A percentile compares a stretch with the other conserved stretches of the same genome.
phyloP scores from a whole-genome alignment of 1,140 invertebrate genomes.

The Zophobas atratus region DNA sequence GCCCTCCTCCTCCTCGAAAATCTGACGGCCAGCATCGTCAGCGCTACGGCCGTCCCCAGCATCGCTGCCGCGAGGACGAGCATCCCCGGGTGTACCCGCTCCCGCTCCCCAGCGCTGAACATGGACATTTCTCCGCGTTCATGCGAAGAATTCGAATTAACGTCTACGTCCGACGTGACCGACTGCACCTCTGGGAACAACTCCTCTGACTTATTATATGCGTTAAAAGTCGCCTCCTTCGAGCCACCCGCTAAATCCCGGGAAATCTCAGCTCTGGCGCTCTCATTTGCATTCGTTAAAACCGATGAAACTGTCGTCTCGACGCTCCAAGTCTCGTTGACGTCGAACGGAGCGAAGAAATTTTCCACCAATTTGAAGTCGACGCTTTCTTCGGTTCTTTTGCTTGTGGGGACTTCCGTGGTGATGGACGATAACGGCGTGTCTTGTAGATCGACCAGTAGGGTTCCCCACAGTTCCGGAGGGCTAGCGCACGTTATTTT shows the following conservation, averaged over 20 bases:
- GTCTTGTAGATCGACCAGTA: constrained; percentile 68
- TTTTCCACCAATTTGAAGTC: constrained; percentile 8
- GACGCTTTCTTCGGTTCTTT: constrained; percentile 6
- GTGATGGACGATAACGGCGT: not conserved
- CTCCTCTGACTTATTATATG: constrained; percentile 31
- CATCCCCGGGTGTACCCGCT: constrained; percentile 70
- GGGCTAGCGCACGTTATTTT: constrained; percentile 68
- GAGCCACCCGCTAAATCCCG: constrained; percentile 36
- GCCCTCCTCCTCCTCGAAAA: constrained; percentile 51
- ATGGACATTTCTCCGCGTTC: constrained; percentile 59
- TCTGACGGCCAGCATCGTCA: constrained; percentile 66
- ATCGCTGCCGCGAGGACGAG: constrained; percentile 66
- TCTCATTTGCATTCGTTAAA: constrained; percentile 1
- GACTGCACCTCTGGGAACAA: constrained; percentile 9
- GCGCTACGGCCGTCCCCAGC: constrained; percentile 50
- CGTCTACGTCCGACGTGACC: constrained; percentile 4
- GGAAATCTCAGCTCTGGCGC: constrained; percentile 46
- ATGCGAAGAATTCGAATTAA: constrained; percentile 42
- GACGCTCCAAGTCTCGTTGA: not conserved
- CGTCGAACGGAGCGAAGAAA: not conserved
- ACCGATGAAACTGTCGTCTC: constrained; percentile 6
- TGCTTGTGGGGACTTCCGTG: not conserved
- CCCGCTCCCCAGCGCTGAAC: constrained; percentile 63
- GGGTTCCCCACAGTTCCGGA: constrained; percentile 64
- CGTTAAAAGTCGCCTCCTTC: constrained; percentile 41